These are phyloP conservation scores for Polyodon spathula DNA, from an alignment of 2,113 vertebrate genomes.

Conservation along the genomic window DNA sequence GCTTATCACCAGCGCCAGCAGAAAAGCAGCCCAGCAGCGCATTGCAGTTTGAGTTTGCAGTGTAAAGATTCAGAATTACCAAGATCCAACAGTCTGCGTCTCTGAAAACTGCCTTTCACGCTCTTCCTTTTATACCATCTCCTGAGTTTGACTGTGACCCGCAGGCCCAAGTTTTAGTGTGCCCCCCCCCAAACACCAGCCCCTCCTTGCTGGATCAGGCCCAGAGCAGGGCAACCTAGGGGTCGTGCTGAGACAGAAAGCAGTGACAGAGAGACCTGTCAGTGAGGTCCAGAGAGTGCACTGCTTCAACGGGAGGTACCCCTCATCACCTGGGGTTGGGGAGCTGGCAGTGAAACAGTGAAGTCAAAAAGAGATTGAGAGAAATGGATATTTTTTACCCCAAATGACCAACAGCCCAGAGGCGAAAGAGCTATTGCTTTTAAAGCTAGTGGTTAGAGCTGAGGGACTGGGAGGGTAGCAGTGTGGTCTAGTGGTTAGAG, in stretches of 20 bases:
- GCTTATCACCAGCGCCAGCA: slow-evolving; percentile 29
- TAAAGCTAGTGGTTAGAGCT: no score
- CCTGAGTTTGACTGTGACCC: slow-evolving; percentile 20
- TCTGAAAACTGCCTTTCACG: slow-evolving; percentile 3
- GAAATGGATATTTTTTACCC: no score
- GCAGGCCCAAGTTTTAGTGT: slow-evolving; percentile 19
- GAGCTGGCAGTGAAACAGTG: no score
- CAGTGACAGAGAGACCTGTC: slow-evolving; percentile 23
- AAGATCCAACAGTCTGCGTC: not conserved
- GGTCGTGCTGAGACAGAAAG: slow-evolving; percentile 27
- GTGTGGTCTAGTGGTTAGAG: no score
- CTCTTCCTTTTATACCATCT: slow-evolving; percentile 37
- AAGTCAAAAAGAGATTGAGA: no score
- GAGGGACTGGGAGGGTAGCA: no score
- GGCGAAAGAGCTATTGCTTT: no score
- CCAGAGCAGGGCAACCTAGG: slow-evolving; percentile 35
- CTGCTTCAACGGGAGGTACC: no score
- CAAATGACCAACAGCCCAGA: no score
- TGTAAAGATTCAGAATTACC: slow-evolving; percentile 3
- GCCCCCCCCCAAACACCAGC: slow-evolving; percentile 25
- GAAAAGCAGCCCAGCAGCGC: slow-evolving; percentile 33
- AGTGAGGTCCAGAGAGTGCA: no score
- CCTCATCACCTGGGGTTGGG: no score
- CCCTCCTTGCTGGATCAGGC: slow-evolving; percentile 44
- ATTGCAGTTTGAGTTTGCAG: slow-evolving; percentile 8